Conservation (phyloP, 53 echinoderm and acorn worm genomes). For the Mesocentrotus franciscanus region DNA sequence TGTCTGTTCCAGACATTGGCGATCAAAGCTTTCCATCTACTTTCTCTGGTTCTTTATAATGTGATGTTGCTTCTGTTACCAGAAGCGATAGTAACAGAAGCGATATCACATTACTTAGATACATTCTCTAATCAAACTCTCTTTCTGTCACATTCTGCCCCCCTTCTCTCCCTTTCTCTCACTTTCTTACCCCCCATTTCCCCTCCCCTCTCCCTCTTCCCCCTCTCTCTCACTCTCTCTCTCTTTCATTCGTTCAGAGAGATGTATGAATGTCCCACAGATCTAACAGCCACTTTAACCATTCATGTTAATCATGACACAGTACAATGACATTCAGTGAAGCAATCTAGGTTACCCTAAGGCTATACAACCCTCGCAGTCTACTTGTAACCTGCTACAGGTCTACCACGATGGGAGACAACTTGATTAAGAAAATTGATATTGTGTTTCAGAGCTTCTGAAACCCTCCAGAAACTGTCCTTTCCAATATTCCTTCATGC, state of each 20-base stretch:
- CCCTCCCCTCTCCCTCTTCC: background rate
- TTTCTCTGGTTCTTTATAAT: too few species aligned
- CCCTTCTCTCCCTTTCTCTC: background rate
- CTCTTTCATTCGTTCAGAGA: background rate
- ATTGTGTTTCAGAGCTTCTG: background rate
- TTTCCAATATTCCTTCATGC: background rate
- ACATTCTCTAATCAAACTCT: too few species aligned
- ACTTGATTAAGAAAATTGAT: conserved; percentile 21
- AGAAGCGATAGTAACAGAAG: too few species aligned
- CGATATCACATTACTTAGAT: too few species aligned
- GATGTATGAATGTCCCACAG: background rate
- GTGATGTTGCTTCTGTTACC: too few species aligned
- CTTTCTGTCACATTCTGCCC: background rate
- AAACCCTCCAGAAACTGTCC: background rate
- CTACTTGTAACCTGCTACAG: background rate
- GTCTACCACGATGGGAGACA: background rate
- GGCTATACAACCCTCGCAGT: background rate
- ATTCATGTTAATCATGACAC: conserved; percentile 27
- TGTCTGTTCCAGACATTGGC: too few species aligned
- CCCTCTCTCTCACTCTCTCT: background rate
- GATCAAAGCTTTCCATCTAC: too few species aligned
- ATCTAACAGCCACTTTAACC: conserved; percentile 1
- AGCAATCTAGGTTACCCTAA: background rate
- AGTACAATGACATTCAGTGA: conserved; percentile 1
- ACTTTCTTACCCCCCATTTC: background rate